These are phyloP conservation scores for Erannis defoliaria DNA, from an alignment of 2,888 invertebrate genomes.

Conservation along the genomic window DNA sequence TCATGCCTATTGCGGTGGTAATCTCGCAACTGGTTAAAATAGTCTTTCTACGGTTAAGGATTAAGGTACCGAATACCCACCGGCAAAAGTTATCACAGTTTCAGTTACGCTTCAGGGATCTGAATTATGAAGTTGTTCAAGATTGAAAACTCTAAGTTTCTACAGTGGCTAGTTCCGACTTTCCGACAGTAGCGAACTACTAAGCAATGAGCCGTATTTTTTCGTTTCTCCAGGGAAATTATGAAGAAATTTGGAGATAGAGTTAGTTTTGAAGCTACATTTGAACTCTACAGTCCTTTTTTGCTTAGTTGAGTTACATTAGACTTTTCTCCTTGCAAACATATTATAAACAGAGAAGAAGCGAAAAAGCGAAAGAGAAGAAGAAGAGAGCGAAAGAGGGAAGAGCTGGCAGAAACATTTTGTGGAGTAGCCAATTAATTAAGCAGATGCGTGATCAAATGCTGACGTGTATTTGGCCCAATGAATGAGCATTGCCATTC, in stretches of 20 bases:
- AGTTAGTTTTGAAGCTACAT: conserved; percentile 6
- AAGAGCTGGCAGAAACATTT: too few relatives aligned
- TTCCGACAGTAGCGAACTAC: conserved; percentile 48
- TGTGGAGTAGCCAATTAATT: conserved; percentile 54
- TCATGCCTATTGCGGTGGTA: neutral
- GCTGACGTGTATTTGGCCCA: too few relatives aligned
- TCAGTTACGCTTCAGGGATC: conserved; percentile 60
- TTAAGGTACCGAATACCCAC: conserved; percentile 62
- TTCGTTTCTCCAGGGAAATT: conserved; percentile 65
- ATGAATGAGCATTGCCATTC: too few relatives aligned
- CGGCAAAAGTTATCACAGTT: conserved; percentile 54
- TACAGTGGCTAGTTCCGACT: conserved; percentile 61
- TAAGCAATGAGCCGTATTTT: conserved; percentile 65
- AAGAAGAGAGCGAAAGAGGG: too few relatives aligned
- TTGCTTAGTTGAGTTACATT: neutral
- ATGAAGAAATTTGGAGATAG: conserved; percentile 47
- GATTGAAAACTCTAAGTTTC: conserved; percentile 73
- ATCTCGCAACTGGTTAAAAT: neutral
- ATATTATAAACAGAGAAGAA: too few relatives aligned
- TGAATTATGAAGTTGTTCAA: conserved; percentile 75
- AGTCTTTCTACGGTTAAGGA: conserved; percentile 23
- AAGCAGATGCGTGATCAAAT: too few relatives aligned
- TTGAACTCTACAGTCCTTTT: conserved; percentile 5
- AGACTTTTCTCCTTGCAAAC: neutral
- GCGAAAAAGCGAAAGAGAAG: too few relatives aligned